These are phyloP conservation scores for Hemiscyllium ocellatum DNA, from an alignment of 2,113 vertebrate genomes.

Conservation along the genomic window DNA sequence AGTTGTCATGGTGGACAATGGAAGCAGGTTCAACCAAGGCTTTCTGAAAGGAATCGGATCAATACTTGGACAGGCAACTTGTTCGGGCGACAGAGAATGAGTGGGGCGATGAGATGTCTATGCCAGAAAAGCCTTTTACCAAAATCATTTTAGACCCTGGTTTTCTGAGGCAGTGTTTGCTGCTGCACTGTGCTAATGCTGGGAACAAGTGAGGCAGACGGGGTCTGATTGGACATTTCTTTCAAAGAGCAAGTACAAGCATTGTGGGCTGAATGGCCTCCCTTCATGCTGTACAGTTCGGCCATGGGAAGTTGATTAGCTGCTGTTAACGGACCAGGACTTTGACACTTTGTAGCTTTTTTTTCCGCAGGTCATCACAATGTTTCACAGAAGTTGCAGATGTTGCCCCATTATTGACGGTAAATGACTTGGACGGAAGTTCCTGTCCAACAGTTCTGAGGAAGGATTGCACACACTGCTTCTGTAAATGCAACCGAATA, in stretches of 20 bases:
- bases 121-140: neutral
- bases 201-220: neutral
- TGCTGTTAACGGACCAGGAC: neutral
- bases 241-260: neutral
- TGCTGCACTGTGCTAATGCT: neutral
- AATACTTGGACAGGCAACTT: neutral
- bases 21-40: neutral
- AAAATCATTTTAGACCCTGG: neutral
- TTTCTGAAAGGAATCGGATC: neutral
- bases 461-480: neutral
- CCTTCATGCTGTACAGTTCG: neutral
- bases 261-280: neutral
- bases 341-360: neutral
- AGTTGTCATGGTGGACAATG: neutral
- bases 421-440: neutral
- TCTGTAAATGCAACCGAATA: conserved; percentile 2
- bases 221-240: neutral
- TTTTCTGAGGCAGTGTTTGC: neutral
- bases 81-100: neutral
- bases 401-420: neutral
- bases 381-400: neutral
- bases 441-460: neutral
- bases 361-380: neutral
- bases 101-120: neutral
- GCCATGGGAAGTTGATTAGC: neutral